Evolutionary conservation across 2,888 invertebrate genomes (phyloP), one percentile per base, ranked within the genome.

Genomic region (Acleris laterana): DNA sequence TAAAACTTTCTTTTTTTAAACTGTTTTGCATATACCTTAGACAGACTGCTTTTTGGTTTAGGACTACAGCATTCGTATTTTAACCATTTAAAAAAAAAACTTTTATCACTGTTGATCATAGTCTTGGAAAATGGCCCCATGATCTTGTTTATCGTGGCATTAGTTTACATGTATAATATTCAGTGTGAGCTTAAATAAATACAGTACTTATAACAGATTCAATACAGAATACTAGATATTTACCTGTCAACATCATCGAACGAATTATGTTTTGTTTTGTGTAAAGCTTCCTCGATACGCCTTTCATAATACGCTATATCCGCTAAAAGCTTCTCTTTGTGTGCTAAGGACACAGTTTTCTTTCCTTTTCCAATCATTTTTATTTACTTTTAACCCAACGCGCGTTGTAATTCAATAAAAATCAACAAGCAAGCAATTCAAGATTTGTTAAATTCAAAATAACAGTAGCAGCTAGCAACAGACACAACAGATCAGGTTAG

Each of bases 281-380:
- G 22, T 70, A 62, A 74, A 46, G 82, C 79, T 16, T 86, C 81
- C 7, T 79, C 74, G 6, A 89, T 84, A 72, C 79, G 77, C 25
- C 72, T 76, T n/a, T 89, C 84, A 46, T 79, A 85, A 70, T 83
- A 83, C 16, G 81, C 77, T 3, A 90, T 74, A 9, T 88, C 84
- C 17, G 80, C 69, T 20, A 87, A 67, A 46, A 91, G 64, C 50
- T 80, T 79, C 42, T 86, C 77, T 63, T 88, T 90, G 9, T 78
- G 75, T 0, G 75, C 78, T 49, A 83, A 42, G 42, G 87, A 72
- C n/a, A 76, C 75, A 32, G 50, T 67, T 61, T 70, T 71, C 58
- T 68, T 71, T 5, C 49, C 50, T 52, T 44, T 66, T 2, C 57
- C 57, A 6, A 62, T 25, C 66, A 66, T 66, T 46, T 57, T 62